These are phyloP conservation scores for Asteroscopus sphinx DNA, from an alignment of 2,888 invertebrate genomes.

Conservation along the genomic window DNA sequence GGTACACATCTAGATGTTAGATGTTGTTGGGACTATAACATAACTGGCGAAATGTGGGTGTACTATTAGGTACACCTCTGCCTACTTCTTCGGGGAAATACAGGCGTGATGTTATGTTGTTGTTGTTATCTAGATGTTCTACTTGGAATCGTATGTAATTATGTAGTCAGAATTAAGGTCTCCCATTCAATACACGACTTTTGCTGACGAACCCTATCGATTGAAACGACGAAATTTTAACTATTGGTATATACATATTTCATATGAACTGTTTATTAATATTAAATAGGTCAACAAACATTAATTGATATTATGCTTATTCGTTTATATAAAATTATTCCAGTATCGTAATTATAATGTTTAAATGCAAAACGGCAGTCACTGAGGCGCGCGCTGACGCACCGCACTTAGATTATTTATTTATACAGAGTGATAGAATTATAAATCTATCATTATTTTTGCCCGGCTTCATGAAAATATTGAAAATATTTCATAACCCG, in stretches of 20 bases:
- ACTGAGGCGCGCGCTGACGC: neutral
- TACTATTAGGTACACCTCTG: too few relatives aligned
- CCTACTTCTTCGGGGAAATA: too few relatives aligned
- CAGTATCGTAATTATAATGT: slow-evolving; percentile 31
- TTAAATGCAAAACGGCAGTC: slow-evolving; percentile 19
- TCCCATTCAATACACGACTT: slow-evolving; percentile 26
- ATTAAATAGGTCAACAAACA: slow-evolving; percentile 39
- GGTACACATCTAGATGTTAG: too few relatives aligned
- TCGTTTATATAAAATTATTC: slow-evolving; percentile 47
- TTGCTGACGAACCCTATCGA: slow-evolving; percentile 25
- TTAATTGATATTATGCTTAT: slow-evolving; percentile 41
- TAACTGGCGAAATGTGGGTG: too few relatives aligned
- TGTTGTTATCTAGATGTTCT: too few relatives aligned
- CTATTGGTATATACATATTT: slow-evolving; percentile 47
- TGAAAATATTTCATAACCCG: slow-evolving; percentile 29
- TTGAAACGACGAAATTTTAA: slow-evolving; percentile 47
- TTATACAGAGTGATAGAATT: slow-evolving; percentile 5
- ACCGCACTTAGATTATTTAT: slow-evolving; percentile 9
- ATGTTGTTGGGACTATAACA: too few relatives aligned
- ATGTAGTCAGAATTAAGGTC: neutral
- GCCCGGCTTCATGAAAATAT: slow-evolving; percentile 11
- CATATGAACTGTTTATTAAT: slow-evolving; percentile 48
- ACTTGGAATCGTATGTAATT: too few relatives aligned
- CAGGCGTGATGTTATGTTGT: too few relatives aligned
- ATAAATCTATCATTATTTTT: slow-evolving; percentile 38